Conservation (phyloP, 2,797 vertebrate genomes). For the Halcyon badia region DNA sequence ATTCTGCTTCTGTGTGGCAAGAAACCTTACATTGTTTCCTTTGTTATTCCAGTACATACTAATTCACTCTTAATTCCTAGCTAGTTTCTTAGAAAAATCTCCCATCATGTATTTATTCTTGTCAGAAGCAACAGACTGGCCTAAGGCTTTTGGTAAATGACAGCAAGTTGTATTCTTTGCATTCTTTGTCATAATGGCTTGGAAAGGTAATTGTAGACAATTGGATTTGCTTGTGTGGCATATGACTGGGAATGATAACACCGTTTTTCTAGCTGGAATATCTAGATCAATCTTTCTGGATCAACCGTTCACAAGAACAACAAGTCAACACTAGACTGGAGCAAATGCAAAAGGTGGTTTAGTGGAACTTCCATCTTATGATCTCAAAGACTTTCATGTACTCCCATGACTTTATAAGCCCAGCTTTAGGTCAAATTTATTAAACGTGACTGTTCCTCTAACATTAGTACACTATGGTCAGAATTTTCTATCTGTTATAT, state of each 20-base stretch:
- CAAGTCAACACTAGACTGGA: neutral
- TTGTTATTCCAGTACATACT: neutral
- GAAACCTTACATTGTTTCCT: neutral
- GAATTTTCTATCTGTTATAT: neutral
- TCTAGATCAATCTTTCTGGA: neutral
- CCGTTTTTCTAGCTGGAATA: neutral
- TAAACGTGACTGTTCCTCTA: neutral
- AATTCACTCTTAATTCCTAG: neutral
- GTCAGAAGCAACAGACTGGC: neutral
- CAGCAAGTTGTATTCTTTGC: neutral
- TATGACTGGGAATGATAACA: neutral
- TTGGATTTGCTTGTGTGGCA: neutral
- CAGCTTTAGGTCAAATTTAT: neutral
- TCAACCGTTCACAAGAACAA: neutral
- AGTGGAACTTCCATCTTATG: neutral
- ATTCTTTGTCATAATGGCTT: neutral
- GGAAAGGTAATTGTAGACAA: neutral
- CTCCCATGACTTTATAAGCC: neutral
- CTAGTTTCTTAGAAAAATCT: conserved; percentile 1
- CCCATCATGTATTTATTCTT: neutral
- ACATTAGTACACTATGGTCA: neutral
- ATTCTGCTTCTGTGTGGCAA: conserved; percentile 6
- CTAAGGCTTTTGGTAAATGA: conserved; percentile 2
- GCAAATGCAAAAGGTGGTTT: neutral
- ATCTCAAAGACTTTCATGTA: neutral